A percentile compares a stretch with the other conserved stretches of the same genome.
These are phyloP conservation scores for Aplodontia rufa DNA, from an alignment of 2,113 vertebrate genomes.

Conservation along the genomic window DNA sequence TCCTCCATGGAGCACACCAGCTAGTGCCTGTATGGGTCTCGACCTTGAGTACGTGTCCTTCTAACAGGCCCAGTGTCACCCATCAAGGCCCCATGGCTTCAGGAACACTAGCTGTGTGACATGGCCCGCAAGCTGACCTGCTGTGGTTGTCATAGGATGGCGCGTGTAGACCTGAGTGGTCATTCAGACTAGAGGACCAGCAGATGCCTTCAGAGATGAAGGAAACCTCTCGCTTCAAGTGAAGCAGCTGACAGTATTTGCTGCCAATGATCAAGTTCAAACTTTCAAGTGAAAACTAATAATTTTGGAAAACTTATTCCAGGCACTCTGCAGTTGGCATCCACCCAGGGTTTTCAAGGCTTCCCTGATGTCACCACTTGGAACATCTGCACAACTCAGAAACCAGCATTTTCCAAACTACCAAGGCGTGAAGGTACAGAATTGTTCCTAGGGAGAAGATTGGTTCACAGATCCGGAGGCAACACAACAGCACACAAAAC, in stretches of 20 bases:
- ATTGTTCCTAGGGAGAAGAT: not conserved
- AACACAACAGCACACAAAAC: not conserved
- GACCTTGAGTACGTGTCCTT: not conserved
- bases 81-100: too few relatives aligned
- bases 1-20: not conserved
- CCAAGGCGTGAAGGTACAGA: not conserved
- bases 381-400: not conserved
- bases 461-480: not conserved
- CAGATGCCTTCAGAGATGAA: not conserved
- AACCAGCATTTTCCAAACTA: not conserved
- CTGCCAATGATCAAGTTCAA: not conserved
- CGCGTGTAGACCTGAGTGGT: not conserved
- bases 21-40: not conserved
- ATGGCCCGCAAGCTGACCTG: not conserved
- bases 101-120: not conserved
- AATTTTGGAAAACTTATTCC: slow-evolving; percentile 11
- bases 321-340: not conserved
- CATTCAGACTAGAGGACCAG: not conserved
- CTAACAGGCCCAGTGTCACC: not conserved
- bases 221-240: not conserved
- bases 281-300: not conserved
- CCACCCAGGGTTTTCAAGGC: not conserved
- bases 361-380: not conserved
- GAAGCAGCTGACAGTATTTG: slow-evolving; percentile 16
- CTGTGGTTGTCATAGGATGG: not conserved